Conservation (phyloP, 1,140 invertebrate species). For the Cyclargus thomasi region DNA sequence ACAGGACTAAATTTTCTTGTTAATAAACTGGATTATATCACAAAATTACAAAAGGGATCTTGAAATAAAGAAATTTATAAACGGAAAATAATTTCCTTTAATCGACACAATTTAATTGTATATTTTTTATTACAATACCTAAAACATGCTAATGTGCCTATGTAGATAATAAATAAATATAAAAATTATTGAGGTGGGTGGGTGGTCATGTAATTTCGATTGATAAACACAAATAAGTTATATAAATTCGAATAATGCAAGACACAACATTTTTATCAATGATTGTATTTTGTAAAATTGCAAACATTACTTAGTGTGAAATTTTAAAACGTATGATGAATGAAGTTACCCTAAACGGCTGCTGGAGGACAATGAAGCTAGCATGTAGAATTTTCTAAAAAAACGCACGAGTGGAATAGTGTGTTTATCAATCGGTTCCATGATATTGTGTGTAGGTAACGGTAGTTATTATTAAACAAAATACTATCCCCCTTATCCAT, state of each 20-base stretch:
- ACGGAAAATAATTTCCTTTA: slow-evolving; percentile 51
- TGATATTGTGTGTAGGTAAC: slow-evolving; percentile 10
- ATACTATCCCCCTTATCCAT: background rate
- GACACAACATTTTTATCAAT: too few species aligned
- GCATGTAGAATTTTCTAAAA: too few species aligned
- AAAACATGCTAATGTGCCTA: slow-evolving; percentile 6
- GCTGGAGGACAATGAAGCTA: too few species aligned
- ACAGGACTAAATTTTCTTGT: background rate
- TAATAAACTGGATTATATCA: background rate
- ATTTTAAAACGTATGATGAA: too few species aligned
- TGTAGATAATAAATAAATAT: slow-evolving; percentile 15
- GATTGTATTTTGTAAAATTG: too few species aligned
- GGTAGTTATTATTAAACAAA: slow-evolving; percentile 2
- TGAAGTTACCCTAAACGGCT: too few species aligned
- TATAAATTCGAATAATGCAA: background rate
- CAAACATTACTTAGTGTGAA: too few species aligned
- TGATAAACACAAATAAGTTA: background rate
- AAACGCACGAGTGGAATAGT: background rate
- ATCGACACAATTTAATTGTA: slow-evolving; percentile 31
- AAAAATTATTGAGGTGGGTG: slow-evolving; percentile 7
- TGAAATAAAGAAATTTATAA: slow-evolving; percentile 17
- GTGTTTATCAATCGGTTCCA: background rate
- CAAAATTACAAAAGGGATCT: background rate
- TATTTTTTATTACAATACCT: slow-evolving; percentile 16
- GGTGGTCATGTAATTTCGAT: background rate